Conservation (phyloP, 2,797 vertebrate species). For the Lophotriccus pileatus region DNA sequence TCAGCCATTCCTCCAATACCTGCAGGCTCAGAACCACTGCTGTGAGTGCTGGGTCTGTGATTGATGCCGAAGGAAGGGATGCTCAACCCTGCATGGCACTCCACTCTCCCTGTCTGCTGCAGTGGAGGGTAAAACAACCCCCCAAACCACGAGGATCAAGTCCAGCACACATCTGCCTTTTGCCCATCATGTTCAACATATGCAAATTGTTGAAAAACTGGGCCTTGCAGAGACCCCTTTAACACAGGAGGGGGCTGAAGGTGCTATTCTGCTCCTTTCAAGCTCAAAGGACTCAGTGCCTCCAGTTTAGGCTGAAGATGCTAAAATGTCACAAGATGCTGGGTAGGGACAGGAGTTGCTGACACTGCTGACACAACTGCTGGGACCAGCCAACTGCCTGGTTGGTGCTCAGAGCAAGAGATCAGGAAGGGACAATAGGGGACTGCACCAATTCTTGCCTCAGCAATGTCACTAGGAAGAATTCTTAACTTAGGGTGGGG, state of each 20-base stretch:
- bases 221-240: not conserved
- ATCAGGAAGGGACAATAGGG: not conserved
- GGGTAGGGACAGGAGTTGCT: not conserved
- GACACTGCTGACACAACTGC: not conserved
- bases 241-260: not conserved
- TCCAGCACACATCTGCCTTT: not conserved
- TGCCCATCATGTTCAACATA: not conserved
- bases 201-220: not conserved
- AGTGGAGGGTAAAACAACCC: not conserved
- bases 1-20: not conserved
- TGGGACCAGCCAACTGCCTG: not conserved
- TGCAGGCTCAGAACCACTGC: not conserved
- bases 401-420: not conserved
- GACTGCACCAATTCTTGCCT: not conserved
- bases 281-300: not conserved
- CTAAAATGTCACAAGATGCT: not conserved
- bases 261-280: not conserved
- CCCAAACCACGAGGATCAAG: not conserved
- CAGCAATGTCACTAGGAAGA: too few species aligned
- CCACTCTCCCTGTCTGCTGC: not conserved
- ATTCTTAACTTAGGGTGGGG: accelerated
- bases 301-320: not conserved
- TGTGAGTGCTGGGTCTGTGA: accelerated
- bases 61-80: not conserved
- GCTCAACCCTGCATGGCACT: not conserved